Evolutionary conservation across 1,140 invertebrate genomes (phyloP).

Genomic region (Bombus waltoni): DNA sequence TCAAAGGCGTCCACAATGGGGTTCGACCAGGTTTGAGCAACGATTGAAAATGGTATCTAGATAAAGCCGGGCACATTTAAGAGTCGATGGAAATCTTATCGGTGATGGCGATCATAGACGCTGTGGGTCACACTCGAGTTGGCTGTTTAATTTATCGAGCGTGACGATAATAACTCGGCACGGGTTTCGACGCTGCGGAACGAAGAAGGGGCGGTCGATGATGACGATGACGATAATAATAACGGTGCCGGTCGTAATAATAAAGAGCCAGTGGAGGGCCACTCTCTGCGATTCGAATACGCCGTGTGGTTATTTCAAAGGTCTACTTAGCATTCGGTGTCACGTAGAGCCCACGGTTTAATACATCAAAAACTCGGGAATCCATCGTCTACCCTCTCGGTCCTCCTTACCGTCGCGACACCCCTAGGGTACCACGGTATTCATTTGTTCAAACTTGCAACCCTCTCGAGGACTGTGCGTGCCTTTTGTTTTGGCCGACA

Average conservation of each 20-base stretch:
- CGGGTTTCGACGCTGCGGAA: background rate
- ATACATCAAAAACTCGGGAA: slow-evolving; percentile 82
- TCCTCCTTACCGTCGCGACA: slow-evolving; percentile 60
- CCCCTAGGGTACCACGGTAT: slow-evolving; percentile 68
- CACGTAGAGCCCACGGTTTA: slow-evolving; percentile 82
- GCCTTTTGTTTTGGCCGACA: slow-evolving; percentile 78
- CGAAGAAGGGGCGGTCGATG: background rate
- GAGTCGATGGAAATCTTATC: slow-evolving; percentile 66
- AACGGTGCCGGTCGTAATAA: slow-evolving; percentile 52
- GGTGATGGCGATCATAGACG: slow-evolving; percentile 45
- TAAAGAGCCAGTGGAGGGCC: slow-evolving; percentile 31
- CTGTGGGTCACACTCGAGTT: slow-evolving; percentile 53
- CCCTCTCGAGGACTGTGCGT: slow-evolving; percentile 74
- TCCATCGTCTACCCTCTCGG: slow-evolving; percentile 54
- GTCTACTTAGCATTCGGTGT: slow-evolving; percentile 83
- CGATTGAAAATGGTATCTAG: slow-evolving; percentile 22
- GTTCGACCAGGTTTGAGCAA: background rate
- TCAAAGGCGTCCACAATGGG: background rate
- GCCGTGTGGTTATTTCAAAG: slow-evolving; percentile 76
- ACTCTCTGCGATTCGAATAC: slow-evolving; percentile 61
- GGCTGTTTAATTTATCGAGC: slow-evolving; percentile 63
- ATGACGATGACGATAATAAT: slow-evolving; percentile 53
- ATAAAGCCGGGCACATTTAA: slow-evolving; percentile 51
- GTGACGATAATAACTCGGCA: slow-evolving; percentile 46
- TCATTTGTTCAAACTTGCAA: slow-evolving; percentile 79